Base-by-base conservation (phyloP, 2,888 invertebrate species). In the Acheta domesticus region DNA sequence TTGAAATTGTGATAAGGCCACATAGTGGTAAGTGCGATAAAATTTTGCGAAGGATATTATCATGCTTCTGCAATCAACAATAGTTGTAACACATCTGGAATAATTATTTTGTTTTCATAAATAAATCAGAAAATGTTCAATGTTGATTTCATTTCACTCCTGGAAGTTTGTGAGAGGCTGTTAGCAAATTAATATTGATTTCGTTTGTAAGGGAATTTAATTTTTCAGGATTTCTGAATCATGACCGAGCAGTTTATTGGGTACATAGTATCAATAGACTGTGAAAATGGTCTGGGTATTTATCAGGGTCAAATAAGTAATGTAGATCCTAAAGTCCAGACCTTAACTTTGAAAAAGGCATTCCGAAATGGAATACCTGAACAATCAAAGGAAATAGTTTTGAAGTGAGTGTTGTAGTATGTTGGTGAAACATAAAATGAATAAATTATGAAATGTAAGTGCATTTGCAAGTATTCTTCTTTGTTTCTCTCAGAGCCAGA, bases 251-350 rank as follows among this genome's bases (percentile, higher is more conserved):
- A 79, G 48, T 81, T 76, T 50, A 86, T 93, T 82, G 96, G 96
- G 78, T 94, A 92, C 86, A 92, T 93, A 83, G 94, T 97, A 82
- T 95, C 96, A 21, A 92, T 96, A 81, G 93, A 93, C 86, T 96
- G 96, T 86, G 91, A 91, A 48, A 92, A 92, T 81, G 91, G 91
- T 76, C 86, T 94, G 82, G 95, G 95, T 77, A 92, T 92, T 81
- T 96, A 94, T 86, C 96, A 96, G 87, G 95, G 93, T 20, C 89
- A 90, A 84, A 96, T 97, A 82, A 87, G 91, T 79, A 90, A 91
- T 84, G 93, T 95, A 48, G 93, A 94, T 84, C 91, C 91, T 78
- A 88, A 88, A 76, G 90, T 91, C 77, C 87, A 88, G 83, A 86
- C 87, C 12, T 91, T 97, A 82, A 93, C 94, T 2, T 90, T 97